A percentile compares a stretch with the other conserved stretches of the same genome.
phyloP scores from a whole-genome alignment of 92 coral and sea anemone species.

The Montipora capitata region DNA sequence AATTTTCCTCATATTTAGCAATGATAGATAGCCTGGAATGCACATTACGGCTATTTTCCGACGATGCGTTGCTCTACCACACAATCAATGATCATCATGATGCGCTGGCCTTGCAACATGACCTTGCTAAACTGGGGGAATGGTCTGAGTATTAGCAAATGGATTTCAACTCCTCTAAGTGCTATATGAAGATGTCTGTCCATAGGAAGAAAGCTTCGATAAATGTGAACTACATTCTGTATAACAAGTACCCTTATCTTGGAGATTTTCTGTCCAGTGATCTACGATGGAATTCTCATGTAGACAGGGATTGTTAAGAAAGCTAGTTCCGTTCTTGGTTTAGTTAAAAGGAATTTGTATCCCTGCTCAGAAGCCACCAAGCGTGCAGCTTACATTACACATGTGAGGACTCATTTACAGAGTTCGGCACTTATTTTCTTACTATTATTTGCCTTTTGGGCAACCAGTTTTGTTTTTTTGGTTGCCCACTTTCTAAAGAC shows the following conservation, averaged over 20 bases:
- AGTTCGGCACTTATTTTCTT: too few relatives aligned
- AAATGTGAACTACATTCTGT: not conserved
- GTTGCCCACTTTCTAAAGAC: too few relatives aligned
- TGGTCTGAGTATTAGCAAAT: conserved; percentile 31
- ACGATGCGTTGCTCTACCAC: not conserved
- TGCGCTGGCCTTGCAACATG: not conserved
- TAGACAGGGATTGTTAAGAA: conserved; percentile 9
- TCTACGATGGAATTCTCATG: conserved; percentile 11
- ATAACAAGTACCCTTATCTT: conserved; percentile 1
- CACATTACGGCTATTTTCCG: conserved; percentile 1
- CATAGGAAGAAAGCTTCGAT: not conserved
- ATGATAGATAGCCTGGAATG: conserved; percentile 17
- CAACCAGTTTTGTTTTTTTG: too few relatives aligned
- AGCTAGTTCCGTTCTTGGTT: conserved; percentile 7
- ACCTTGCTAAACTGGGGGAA: conserved; percentile 1
- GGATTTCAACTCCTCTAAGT: conserved; percentile 17
- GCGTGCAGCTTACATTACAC: not conserved
- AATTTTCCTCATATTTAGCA: conserved; percentile 26
- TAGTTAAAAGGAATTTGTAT: conserved; percentile 10
- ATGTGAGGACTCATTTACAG: not conserved
- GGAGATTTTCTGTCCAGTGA: conserved; percentile 11
- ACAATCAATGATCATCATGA: not conserved
- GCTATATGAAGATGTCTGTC: conserved; percentile 15
- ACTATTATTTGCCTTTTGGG: too few relatives aligned
- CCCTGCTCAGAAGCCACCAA: not conserved